These are phyloP conservation scores for Diachasma alloeum DNA, from an alignment of 1,140 invertebrate genomes.

Conservation along the genomic window DNA sequence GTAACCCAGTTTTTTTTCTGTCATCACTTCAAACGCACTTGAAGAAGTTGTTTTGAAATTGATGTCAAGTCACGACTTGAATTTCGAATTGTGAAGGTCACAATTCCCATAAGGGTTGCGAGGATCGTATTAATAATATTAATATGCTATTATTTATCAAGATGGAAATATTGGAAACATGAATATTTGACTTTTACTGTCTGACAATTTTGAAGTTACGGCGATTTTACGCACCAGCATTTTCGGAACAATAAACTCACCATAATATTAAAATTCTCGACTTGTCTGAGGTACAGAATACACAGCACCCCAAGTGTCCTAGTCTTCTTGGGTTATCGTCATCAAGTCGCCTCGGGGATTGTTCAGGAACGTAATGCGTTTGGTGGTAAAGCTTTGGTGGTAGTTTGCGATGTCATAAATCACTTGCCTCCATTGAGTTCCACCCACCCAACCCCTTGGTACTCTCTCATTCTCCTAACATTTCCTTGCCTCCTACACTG, in stretches of 20 bases:
- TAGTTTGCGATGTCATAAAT: slow-evolving; percentile 3
- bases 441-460: background rate
- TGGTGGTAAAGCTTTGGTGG: background rate
- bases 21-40: background rate
- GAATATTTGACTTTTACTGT: too few species aligned
- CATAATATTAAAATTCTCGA: background rate
- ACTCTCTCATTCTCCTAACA: background rate
- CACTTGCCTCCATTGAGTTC: background rate
- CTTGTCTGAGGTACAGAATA: background rate
- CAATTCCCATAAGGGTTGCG: too few species aligned
- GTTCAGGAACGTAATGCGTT: background rate
- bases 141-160: too few species aligned
- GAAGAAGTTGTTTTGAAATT: background rate
- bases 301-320: background rate
- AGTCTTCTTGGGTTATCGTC: background rate
- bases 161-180: too few species aligned
- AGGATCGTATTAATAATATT: too few species aligned
- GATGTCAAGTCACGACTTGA: too few species aligned
- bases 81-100: too few species aligned
- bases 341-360: background rate
- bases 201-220: background rate
- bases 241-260: background rate
- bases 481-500: background rate
- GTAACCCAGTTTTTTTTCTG: too few species aligned
- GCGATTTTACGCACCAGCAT: background rate